Evolutionary conservation across 2,888 invertebrate species (phyloP).

Genomic region (Lottia scabra): DNA sequence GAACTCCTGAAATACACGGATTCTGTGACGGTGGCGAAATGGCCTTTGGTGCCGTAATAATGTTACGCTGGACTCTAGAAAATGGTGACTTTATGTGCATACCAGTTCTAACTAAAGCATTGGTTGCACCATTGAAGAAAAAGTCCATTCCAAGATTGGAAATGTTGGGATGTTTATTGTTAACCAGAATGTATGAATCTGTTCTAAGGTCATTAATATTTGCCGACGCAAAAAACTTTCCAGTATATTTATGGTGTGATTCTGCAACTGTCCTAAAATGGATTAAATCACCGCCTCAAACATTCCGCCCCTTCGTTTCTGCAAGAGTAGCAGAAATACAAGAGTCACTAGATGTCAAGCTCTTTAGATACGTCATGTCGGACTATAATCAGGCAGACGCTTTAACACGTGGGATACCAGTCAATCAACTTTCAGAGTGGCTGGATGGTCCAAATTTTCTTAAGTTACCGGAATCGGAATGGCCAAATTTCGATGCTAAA

Average conservation of each 20-base stretch:
- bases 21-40: too few species aligned
- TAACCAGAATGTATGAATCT: neutral
- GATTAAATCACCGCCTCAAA: neutral
- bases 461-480: neutral
- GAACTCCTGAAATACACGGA: too few species aligned
- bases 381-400: neutral
- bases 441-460: neutral
- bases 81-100: too few species aligned
- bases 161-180: neutral
- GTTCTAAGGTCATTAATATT: neutral
- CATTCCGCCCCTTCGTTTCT: neutral
- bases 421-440: neutral
- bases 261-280: neutral
- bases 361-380: neutral
- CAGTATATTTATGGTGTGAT: neutral
- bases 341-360: neutral
- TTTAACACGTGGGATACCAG: neutral
- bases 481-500: neutral
- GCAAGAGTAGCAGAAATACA: neutral
- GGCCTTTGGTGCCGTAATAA: too few species aligned
- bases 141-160: neutral
- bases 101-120: too few species aligned
- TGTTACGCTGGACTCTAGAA: too few species aligned
- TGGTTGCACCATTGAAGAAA: too few species aligned
- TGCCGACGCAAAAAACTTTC: neutral